Conservation (phyloP, 2,797 vertebrate genomes). For the Cephalopachus bancanus region DNA sequence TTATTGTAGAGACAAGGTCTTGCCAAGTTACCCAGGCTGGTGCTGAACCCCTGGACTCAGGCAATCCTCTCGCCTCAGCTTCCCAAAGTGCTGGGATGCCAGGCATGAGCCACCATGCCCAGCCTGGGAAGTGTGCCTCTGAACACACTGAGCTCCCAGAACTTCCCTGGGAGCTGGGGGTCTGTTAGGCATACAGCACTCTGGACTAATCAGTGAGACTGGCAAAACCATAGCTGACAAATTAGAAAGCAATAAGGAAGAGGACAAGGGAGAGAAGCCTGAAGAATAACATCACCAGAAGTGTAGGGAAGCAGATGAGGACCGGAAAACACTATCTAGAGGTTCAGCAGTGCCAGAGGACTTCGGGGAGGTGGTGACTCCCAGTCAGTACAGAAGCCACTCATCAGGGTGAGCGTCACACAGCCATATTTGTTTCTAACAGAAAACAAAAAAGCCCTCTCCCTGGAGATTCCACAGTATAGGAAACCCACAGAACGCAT, state of each 20-base stretch:
- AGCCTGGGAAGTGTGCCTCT: neutral
- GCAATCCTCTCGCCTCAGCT: no score
- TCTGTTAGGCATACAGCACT: neutral
- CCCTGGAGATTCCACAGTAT: neutral
- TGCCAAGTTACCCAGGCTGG: no score
- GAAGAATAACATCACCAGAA: neutral
- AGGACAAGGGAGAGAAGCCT: neutral
- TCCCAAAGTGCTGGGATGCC: no score
- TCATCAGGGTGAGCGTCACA: neutral
- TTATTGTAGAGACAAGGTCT: no score
- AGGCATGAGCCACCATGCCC: no score
- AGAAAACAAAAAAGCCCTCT: neutral
- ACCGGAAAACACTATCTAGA: accelerated
- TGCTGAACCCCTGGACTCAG: no score
- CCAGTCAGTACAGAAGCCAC: neutral
- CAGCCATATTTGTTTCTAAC: neutral
- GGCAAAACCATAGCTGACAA: neutral
- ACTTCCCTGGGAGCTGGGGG: neutral
- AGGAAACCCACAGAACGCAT: neutral
- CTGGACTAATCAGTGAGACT: neutral
- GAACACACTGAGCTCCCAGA: accelerated
- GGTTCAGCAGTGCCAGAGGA: neutral
- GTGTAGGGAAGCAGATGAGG: neutral
- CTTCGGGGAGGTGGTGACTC: no score
- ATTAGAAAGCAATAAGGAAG: neutral